Conservation (phyloP, 2,888 invertebrate species). For the Malachius bipustulatus region DNA sequence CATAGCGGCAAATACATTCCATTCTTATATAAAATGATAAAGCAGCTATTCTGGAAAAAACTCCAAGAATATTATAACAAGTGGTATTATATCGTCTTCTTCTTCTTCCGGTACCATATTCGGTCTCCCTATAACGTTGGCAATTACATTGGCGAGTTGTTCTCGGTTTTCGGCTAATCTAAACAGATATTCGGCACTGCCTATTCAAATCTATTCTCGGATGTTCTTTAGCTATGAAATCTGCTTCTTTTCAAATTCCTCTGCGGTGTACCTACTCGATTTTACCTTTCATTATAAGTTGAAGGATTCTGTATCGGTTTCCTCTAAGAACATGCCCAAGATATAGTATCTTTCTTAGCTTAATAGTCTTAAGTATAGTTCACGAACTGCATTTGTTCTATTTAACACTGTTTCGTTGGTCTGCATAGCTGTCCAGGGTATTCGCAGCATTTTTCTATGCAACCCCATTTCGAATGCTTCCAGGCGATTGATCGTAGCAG, state of each 20-base stretch:
- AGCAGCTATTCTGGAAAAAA: no score
- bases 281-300: constrained; percentile 14
- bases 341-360: constrained; percentile 8
- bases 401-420: constrained; percentile 8
- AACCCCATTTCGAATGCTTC: constrained; percentile 12
- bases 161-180: constrained; percentile 6
- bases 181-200: constrained; percentile 7
- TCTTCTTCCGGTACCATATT: constrained; percentile 3
- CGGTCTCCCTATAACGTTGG: constrained; percentile 6
- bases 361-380: constrained; percentile 10
- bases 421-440: constrained; percentile 5
- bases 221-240: constrained; percentile 1
- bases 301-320: constrained; percentile 11
- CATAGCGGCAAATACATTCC: no score
- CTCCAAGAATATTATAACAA: no score
- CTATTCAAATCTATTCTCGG: neutral
- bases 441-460: constrained; percentile 11
- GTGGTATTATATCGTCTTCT: no score
- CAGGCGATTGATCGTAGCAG: constrained; percentile 10
- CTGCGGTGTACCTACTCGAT: constrained; percentile 11
- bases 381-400: constrained; percentile 7
- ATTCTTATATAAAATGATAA: no score
- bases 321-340: constrained; percentile 13
- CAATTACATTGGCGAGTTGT: constrained; percentile 7
- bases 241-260: constrained; percentile 5